Conservation (phyloP, 2,113 vertebrate species). For the Rostratula benghalensis region DNA sequence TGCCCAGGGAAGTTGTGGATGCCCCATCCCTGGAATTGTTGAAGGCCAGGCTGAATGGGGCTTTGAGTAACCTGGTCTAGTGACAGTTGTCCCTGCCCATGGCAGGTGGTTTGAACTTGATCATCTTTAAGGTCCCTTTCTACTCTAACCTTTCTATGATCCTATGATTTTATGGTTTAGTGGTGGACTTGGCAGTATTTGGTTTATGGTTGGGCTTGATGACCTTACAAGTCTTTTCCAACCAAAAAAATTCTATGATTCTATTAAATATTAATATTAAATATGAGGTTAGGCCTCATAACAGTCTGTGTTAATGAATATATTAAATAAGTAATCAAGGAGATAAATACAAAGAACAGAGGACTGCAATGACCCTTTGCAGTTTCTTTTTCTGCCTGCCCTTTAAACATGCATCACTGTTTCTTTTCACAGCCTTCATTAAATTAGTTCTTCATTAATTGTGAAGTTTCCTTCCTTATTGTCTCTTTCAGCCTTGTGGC, state of each 20-base stretch:
- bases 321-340: conserved; percentile 26
- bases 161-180: not conserved
- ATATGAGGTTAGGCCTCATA: not conserved
- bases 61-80: too few species aligned
- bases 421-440: conserved; percentile 19
- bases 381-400: not conserved
- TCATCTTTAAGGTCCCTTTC: too few species aligned
- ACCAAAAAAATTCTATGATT: not conserved
- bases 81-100: too few species aligned
- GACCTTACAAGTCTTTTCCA: not conserved
- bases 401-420: not conserved
- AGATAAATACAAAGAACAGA: conserved; percentile 43
- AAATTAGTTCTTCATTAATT: conserved; percentile 32
- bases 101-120: too few species aligned
- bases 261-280: conserved; percentile 5
- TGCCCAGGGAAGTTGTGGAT: too few species aligned
- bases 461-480: not conserved
- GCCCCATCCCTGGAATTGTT: too few species aligned
- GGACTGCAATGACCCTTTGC: not conserved
- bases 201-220: not conserved
- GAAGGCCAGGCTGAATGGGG: too few species aligned
- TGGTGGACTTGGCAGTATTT: not conserved
- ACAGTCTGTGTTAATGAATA: conserved; percentile 4
- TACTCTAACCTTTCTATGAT: too few species aligned
- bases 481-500: not conserved